Evolutionary conservation across 1,140 invertebrate genomes (phyloP), one percentile per base, ranked within the genome.

Genomic region (Tenebrio molitor): DNA sequence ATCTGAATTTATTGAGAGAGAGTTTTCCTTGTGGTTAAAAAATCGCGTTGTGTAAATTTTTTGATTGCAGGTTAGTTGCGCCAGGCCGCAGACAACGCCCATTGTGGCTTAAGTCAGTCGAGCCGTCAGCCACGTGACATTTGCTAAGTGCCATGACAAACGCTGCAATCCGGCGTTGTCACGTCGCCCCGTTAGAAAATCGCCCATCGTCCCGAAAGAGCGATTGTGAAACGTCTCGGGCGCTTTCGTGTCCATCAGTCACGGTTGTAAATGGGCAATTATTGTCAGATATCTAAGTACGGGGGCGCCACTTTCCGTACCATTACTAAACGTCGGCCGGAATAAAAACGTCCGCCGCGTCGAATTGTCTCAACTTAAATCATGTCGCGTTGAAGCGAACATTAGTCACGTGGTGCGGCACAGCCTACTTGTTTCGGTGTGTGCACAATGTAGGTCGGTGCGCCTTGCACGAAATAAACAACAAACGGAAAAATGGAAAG

Each of bases 281-380:
- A 29, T 50, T 50, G 50, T 29, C 10, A 50, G 44, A 50, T 50
- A 50, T 50, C 44, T 50, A 50, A 17, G n/a, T 29, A 58, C 50
- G 50, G 50, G 50, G 50, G 50, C 50, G 50, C 50, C 50, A 58
- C 50, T 58, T 39, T 39, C 36, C 12, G 36, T 39, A 39, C 36
- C 36, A 39, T 39, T 58, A 58, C 50, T 58, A 46, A 46, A 46
- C 16, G 42, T 46, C 42, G 2, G 4, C 15, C 12, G 1, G 14
- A 3, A 7, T 12, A 58, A 58, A 58, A 58, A 58, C 21, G n/a
- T 53, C 42, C 42, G 44, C 23, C 36, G n/a, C 3, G 8, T 29
- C 50, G 50, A 58, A 58, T 58, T 29, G 50, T 29, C 50, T 25
- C 19, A 58, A 58, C 50, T 58, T 58, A 58, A 58, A 58, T 58